These are phyloP conservation scores for Oikopleura dioica DNA, from an alignment of 23 tunicate species.

Conservation along the genomic window DNA sequence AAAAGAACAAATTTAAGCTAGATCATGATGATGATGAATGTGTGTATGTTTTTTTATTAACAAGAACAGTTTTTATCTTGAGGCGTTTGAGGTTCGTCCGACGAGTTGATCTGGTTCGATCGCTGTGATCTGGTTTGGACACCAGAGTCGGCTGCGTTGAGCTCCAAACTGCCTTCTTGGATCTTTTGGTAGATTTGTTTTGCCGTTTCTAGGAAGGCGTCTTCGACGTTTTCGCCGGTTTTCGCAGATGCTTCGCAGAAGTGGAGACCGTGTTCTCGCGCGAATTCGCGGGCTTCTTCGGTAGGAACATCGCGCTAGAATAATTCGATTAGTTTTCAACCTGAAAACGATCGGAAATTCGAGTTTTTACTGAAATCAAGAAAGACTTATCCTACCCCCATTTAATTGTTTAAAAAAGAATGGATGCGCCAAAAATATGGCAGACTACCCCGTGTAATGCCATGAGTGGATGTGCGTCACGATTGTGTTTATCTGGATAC, in stretches of 20 bases:
- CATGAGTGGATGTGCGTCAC: too few relatives aligned
- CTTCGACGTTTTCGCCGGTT: slow-evolving; percentile 94
- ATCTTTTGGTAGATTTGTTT: slow-evolving; percentile 86
- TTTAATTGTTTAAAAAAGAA: too few relatives aligned
- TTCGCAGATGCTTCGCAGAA: slow-evolving; percentile 28
- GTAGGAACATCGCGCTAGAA: slow-evolving; percentile 6
- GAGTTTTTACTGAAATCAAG: too few relatives aligned
- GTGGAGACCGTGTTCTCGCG: slow-evolving; percentile 15
- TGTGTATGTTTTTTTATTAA: too few relatives aligned
- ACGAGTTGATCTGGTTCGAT: slow-evolving; percentile 30
- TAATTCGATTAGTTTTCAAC: not conserved
- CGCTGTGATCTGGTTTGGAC: slow-evolving; percentile 61
- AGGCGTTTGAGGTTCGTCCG: slow-evolving; percentile 7
- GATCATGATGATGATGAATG: too few relatives aligned
- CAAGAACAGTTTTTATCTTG: slow-evolving; percentile 13
- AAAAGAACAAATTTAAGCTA: too few relatives aligned
- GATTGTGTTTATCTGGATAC: too few relatives aligned
- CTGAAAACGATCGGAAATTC: too few relatives aligned
- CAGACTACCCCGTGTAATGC: too few relatives aligned
- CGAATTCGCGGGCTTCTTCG: slow-evolving; percentile 20
- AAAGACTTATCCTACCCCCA: too few relatives aligned
- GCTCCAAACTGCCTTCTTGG: slow-evolving; percentile 58
- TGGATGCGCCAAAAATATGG: too few relatives aligned
- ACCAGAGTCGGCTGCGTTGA: slow-evolving; percentile 72
- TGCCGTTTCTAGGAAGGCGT: slow-evolving; percentile 96